These are phyloP conservation scores for Toxonevra muliebris DNA, from an alignment of 2,888 invertebrate genomes.

Conservation along the genomic window DNA sequence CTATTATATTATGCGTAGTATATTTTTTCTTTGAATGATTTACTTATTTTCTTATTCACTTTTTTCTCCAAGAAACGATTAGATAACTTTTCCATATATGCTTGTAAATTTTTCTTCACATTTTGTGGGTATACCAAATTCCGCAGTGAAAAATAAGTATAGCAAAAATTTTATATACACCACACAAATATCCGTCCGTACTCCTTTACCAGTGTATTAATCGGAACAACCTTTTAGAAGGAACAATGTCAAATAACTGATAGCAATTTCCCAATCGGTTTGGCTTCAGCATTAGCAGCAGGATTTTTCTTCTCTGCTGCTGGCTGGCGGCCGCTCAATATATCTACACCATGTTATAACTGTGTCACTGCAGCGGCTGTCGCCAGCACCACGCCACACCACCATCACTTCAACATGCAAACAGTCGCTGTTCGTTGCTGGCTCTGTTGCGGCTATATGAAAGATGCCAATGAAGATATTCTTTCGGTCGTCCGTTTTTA, in stretches of 20 bases:
- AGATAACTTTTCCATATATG: slow-evolving; percentile 31
- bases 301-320: slow-evolving; percentile 22
- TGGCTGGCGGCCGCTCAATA: not conserved
- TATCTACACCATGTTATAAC: slow-evolving; percentile 41
- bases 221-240: slow-evolving; percentile 58
- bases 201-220: slow-evolving; percentile 20
- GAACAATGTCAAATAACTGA: slow-evolving; percentile 62
- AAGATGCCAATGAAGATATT: not conserved
- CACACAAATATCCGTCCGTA: slow-evolving; percentile 14
- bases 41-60: too few species aligned
- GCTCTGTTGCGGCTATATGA: not conserved
- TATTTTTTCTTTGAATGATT: too few species aligned
- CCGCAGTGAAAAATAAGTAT: slow-evolving; percentile 24
- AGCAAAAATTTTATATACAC: slow-evolving; percentile 2
- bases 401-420: not conserved
- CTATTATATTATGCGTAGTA: too few species aligned
- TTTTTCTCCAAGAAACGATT: slow-evolving; percentile 16
- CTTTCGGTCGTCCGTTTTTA: too few species aligned
- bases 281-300: slow-evolving; percentile 33
- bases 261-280: slow-evolving; percentile 38
- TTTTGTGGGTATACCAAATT: slow-evolving; percentile 42
- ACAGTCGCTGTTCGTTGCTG: not conserved
- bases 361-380: slow-evolving; percentile 20
- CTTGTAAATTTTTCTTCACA: slow-evolving; percentile 26
- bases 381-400: slow-evolving; percentile 9